Evolutionary conservation across 2,797 vertebrate species (phyloP).

Genomic region (Gallinago nigripennis): DNA sequence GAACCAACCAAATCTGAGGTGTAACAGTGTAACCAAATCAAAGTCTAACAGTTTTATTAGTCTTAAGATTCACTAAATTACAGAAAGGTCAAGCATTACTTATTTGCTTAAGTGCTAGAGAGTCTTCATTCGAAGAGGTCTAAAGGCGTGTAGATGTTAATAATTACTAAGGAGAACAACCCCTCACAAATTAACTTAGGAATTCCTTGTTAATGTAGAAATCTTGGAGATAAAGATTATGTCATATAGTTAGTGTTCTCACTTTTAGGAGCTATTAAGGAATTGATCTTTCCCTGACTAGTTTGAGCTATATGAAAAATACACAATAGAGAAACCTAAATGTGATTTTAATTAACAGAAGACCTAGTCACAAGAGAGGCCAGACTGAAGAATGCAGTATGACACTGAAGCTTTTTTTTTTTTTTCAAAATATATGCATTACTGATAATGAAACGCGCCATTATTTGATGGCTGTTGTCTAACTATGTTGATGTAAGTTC

Average conservation of each 20-base stretch:
- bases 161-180: background rate
- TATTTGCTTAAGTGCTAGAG: background rate
- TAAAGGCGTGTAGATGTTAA: background rate
- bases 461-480: background rate
- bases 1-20: background rate
- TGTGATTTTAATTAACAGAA: slow-evolving; percentile 12
- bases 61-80: background rate
- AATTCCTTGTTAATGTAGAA: background rate
- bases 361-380: background rate
- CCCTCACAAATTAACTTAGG: background rate
- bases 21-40: too few species aligned
- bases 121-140: background rate
- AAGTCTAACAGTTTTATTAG: background rate
- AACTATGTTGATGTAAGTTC: background rate
- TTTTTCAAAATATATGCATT: background rate
- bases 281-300: background rate
- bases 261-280: background rate
- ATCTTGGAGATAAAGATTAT: background rate
- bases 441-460: background rate
- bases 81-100: background rate
- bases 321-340: background rate
- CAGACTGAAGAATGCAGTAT: background rate
- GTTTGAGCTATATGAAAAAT: background rate
- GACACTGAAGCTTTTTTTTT: background rate
- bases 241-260: background rate